Conservation (phyloP, 1,140 invertebrate genomes). For the Bombus confusus region DNA sequence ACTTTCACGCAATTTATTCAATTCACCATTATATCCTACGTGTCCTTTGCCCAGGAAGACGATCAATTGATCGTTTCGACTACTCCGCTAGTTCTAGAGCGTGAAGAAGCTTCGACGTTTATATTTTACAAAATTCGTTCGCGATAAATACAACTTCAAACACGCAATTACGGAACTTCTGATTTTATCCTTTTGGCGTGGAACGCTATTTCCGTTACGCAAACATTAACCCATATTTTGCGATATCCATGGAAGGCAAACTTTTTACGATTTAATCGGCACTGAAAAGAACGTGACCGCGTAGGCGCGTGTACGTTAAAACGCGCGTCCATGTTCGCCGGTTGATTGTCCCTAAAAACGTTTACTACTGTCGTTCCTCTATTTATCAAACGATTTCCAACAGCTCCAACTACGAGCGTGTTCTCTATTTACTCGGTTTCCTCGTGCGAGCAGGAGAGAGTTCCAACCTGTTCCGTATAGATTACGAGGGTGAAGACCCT, state of each 20-base stretch:
- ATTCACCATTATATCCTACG: too few relatives aligned
- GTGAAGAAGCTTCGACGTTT: too few relatives aligned
- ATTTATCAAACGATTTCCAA: conserved; percentile 16
- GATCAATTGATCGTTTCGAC: too few relatives aligned
- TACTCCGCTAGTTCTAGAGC: too few relatives aligned
- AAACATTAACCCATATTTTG: background rate
- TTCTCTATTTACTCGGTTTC: conserved; percentile 20
- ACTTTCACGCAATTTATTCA: too few relatives aligned
- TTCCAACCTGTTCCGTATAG: conserved; percentile 37
- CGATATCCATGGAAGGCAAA: background rate
- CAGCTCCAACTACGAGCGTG: background rate
- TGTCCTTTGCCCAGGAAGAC: too few relatives aligned
- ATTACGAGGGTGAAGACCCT: conserved; percentile 32
- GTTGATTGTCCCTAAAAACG: conserved; percentile 9
- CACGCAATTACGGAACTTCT: background rate
- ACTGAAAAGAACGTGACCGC: background rate
- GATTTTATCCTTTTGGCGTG: background rate
- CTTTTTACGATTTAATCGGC: background rate
- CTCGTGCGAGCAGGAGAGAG: background rate
- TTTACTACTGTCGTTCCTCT: background rate
- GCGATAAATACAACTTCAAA: too few relatives aligned
- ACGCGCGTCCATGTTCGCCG: background rate
- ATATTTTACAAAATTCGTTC: too few relatives aligned
- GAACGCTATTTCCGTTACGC: background rate
- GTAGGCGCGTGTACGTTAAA: background rate